A percentile compares a stretch with the other conserved stretches of the same genome.
Conservation (phyloP, 2,113 vertebrate genomes). For the Indicator indicator region DNA sequence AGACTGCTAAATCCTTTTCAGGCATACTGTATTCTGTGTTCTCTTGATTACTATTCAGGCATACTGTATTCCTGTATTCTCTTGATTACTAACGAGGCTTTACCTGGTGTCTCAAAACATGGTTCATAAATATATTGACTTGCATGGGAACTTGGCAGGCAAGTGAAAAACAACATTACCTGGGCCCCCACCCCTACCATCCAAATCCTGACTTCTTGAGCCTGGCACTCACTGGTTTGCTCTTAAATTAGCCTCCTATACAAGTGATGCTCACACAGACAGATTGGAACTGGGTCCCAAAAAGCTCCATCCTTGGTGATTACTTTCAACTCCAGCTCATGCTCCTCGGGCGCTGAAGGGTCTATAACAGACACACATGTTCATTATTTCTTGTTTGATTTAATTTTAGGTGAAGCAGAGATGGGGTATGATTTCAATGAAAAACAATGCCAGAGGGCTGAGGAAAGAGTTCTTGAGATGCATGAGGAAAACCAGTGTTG, state of each 20-base stretch:
- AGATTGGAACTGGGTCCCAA: neutral
- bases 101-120: neutral
- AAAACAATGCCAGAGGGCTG: neutral
- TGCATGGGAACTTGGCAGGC: neutral
- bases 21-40: neutral
- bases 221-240: neutral
- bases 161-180: neutral
- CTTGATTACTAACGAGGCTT: neutral
- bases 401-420: slow-evolving; percentile 7
- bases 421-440: slow-evolving; percentile 13
- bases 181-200: neutral
- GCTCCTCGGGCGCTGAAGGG: neutral
- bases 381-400: slow-evolving; percentile 22
- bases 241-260: neutral
- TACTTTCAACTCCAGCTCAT: neutral
- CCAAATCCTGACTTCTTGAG: neutral
- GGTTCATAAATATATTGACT: neutral
- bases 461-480: neutral
- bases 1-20: neutral
- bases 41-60: neutral
- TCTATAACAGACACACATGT: neutral
- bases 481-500: neutral
- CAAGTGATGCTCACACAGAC: fast-evolving
- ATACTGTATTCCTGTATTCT: neutral
- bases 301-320: neutral